These are phyloP conservation scores for Drosophila quinaria DNA, from an alignment of 2,888 invertebrate genomes.

Conservation along the genomic window DNA sequence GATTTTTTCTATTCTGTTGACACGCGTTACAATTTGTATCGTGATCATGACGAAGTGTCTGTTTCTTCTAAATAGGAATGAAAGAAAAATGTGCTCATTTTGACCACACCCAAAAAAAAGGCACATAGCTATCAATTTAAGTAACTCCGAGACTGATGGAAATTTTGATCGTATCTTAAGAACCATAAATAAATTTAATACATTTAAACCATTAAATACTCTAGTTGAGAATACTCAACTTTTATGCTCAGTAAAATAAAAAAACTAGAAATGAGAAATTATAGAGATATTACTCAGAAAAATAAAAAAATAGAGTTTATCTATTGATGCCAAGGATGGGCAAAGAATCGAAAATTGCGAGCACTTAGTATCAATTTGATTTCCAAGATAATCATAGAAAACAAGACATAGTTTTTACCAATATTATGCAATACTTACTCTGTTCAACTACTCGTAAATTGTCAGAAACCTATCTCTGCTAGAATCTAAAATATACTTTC, in stretches of 20 bases:
- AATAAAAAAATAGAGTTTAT: not conserved
- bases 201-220: conserved; percentile 35
- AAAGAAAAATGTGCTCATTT: conserved; percentile 42
- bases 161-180: conserved; percentile 45
- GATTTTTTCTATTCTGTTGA: conserved; percentile 45
- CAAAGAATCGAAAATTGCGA: not conserved
- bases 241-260: not conserved
- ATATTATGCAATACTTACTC: not conserved
- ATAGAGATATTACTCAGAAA: not conserved
- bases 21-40: conserved; percentile 54
- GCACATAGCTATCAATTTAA: conserved; percentile 23
- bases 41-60: conserved; percentile 50
- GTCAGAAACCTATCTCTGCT: not conserved
- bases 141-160: conserved; percentile 40
- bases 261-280: not conserved
- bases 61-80: conserved; percentile 20
- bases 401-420: not conserved
- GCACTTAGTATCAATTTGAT: not conserved
- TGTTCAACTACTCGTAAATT: not conserved
- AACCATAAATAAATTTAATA: conserved; percentile 50
- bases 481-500: not conserved
- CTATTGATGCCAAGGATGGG: not conserved
- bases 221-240: conserved; percentile 11
- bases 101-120: conserved; percentile 43
- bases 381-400: not conserved